Conservation (phyloP, 2,888 invertebrate genomes). For the Periphyllus acericola region DNA sequence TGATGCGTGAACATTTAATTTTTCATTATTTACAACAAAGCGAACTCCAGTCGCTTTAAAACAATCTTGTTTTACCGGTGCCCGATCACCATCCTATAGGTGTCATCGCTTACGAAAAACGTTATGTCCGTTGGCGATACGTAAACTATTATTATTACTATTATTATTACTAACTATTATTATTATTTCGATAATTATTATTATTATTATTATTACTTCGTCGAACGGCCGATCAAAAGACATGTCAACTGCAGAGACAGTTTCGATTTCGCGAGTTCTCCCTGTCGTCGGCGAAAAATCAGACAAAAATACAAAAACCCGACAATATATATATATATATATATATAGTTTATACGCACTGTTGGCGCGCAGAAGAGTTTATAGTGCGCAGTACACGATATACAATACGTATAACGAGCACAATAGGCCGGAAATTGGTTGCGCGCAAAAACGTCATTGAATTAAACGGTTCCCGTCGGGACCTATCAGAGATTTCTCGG, state of each 20-base stretch:
- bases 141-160: too few species aligned
- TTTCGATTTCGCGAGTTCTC: not conserved
- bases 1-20: too few species aligned
- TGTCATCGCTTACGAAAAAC: not conserved
- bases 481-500: not conserved
- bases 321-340: too few species aligned
- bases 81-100: too few species aligned
- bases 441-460: constrained; percentile 29
- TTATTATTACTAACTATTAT: too few species aligned
- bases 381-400: not conserved
- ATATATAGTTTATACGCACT: not conserved
- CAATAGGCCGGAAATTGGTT: constrained; percentile 15
- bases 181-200: too few species aligned
- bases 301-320: not conserved
- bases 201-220: not conserved
- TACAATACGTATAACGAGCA: not conserved
- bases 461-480: constrained; percentile 17
- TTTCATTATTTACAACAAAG: too few species aligned
- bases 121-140: not conserved
- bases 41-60: too few species aligned
- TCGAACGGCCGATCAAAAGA: not conserved
- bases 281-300: not conserved
- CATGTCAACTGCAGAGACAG: not conserved
- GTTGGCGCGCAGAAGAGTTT: not conserved
- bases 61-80: too few species aligned